Evolutionary conservation across 37 sponge, comb jelly and placozoan genomes (phyloP), one percentile per base, ranked within the genome.

Genomic region (Hexactinellida sp.): DNA sequence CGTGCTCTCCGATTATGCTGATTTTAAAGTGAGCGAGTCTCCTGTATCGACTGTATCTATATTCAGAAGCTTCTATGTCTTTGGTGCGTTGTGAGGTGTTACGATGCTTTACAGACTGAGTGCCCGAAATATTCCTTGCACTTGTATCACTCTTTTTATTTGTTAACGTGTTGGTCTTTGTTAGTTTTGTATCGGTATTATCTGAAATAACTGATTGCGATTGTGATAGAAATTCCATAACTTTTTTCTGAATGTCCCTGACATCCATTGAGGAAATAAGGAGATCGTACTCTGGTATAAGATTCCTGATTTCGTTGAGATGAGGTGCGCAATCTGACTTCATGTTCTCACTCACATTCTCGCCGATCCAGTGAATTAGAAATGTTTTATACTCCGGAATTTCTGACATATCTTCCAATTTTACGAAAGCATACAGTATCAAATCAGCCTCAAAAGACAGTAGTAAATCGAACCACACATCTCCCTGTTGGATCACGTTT

Each of bases 191-290:
- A 13, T 41, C 10, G 3, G 76, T 63, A 32, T 25, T 1, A 32
- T n/a, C 30, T 23, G 13, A 7, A 63, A 5, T 63, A 7, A 63
- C 76, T 63, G 21, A 10, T 28, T 32, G 76, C 3, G 76, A 21
- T 63, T 63, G 76, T 7, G 76, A 63, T n/a, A 63, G 30, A 28
- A 25, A n/a, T 63, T 63, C 28, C 1, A 21, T 7, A 63, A 63
- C 76, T 23, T 63, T 63, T 63, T 63, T 63, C 76, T 63, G 76
- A 25, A 63, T 63, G 13, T 63, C 76, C 13, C 13, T 10, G 3
- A n/a, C 76, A 63, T 63, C 76, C 76, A 63, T 63, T 63, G 76
- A 63, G 5, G 76, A 63, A 63, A 63, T 63, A 3, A 63, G 13
- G 13, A 3, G 30, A 63, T 63, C 76, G 76, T 21, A 63, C 13